Evolutionary conservation across 2,888 invertebrate genomes (phyloP).

Genomic region (Volucella inflata): DNA sequence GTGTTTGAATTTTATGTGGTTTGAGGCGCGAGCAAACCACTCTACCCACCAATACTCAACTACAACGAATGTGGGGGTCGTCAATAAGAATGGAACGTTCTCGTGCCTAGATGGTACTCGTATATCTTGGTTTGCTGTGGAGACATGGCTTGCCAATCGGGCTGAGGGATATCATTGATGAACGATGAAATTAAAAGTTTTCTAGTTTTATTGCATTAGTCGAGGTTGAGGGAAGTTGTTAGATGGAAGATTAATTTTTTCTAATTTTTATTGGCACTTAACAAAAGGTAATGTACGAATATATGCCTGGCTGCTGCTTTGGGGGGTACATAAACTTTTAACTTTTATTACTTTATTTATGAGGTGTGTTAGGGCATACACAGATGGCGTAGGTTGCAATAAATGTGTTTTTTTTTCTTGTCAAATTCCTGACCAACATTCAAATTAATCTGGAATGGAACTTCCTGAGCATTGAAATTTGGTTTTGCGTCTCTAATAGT

Average conservation of each 20-base stretch:
- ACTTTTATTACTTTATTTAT: conserved; percentile 12
- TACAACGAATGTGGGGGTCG: conserved; percentile 8
- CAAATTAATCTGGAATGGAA: no score
- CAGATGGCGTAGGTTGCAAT: not conserved
- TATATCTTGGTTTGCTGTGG: not conserved
- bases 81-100: conserved; percentile 17
- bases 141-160: not conserved
- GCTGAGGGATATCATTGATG: not conserved
- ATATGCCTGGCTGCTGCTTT: conserved; percentile 41
- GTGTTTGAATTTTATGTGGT: conserved; percentile 44
- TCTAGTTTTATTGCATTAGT: conserved; percentile 19
- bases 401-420: no score
- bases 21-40: conserved; percentile 11
- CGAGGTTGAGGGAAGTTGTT: conserved; percentile 5
- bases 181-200: conserved; percentile 32
- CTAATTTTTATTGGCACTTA: conserved; percentile 31
- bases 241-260: conserved; percentile 9
- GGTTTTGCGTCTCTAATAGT: no score
- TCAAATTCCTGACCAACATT: no score
- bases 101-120: not conserved
- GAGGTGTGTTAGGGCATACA: conserved; percentile 8
- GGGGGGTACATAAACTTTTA: conserved; percentile 4
- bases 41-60: no score
- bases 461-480: no score
- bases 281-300: conserved; percentile 42